Conservation (phyloP, 2,113 vertebrate genomes). For the Anguilla rostrata region DNA sequence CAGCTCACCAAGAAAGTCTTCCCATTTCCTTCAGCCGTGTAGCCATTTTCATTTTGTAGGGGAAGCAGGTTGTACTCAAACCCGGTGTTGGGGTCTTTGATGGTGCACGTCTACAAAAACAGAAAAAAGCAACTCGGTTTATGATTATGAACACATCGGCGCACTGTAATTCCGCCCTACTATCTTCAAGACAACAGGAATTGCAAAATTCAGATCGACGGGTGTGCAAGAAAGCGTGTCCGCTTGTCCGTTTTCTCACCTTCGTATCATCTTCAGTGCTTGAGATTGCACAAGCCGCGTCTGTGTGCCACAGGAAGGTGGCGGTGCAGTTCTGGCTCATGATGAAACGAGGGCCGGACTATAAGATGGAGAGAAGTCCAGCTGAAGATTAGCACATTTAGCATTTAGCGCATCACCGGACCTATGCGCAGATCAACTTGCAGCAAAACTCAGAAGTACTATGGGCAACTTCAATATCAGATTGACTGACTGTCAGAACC, state of each 20-base stretch:
- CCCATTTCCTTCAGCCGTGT: slow-evolving; percentile 64
- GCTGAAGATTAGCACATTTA: neutral
- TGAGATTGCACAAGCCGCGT: slow-evolving; percentile 86
- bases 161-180: neutral
- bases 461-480: neutral
- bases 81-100: slow-evolving; percentile 81
- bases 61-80: slow-evolving; percentile 83
- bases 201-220: neutral
- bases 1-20: slow-evolving; percentile 77
- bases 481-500: neutral
- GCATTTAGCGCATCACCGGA: neutral
- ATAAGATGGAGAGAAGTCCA: slow-evolving; percentile 26
- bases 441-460: neutral
- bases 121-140: neutral
- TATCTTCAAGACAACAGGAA: neutral
- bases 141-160: neutral
- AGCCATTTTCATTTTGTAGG: slow-evolving; percentile 67
- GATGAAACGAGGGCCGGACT: slow-evolving; percentile 82
- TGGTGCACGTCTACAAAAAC: slow-evolving; percentile 72
- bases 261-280: slow-evolving; percentile 65
- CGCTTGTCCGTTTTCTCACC: slow-evolving; percentile 53
- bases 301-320: slow-evolving; percentile 88
- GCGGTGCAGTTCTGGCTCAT: slow-evolving; percentile 79
- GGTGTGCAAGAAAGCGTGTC: neutral
- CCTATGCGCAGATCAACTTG: neutral